phyloP scores from a whole-genome alignment of 2,797 vertebrate genomes.

The Sebastes melanostomus region DNA sequence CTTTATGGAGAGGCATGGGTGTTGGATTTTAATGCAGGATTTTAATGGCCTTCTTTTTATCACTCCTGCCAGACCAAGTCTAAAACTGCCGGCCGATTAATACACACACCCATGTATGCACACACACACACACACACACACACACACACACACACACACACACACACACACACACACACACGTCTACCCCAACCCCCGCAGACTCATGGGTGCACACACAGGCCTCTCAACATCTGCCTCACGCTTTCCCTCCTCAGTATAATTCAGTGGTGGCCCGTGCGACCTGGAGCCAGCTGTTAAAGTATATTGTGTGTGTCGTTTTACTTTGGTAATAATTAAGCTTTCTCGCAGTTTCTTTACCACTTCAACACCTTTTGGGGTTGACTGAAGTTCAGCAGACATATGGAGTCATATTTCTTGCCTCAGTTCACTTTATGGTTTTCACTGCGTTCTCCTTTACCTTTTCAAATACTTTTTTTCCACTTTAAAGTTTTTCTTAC shows the following conservation, averaged over 20 bases:
- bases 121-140: constrained; percentile 5
- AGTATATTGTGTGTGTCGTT: constrained; percentile 38
- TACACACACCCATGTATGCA: constrained; percentile 2
- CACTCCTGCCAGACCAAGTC: constrained; percentile 41
- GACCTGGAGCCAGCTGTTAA: constrained; percentile 42
- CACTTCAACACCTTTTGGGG: constrained; percentile 13
- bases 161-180: neutral
- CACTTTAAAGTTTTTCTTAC: neutral
- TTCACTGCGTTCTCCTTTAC: neutral
- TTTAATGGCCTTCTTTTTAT: constrained; percentile 67
- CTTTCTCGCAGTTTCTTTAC: constrained; percentile 9
- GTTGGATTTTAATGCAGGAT: constrained; percentile 54
- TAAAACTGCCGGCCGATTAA: constrained; percentile 49
- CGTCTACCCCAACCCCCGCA: neutral
- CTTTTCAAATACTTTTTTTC: neutral
- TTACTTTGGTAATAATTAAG: constrained; percentile 34
- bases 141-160: constrained; percentile 6
- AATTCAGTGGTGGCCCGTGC: constrained; percentile 34
- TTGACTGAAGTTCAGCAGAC: constrained; percentile 22
- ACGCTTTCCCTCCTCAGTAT: neutral
- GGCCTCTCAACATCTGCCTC: constrained; percentile 40
- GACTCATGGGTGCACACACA: neutral
- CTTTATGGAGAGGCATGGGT: constrained; percentile 59
- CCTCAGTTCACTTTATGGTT: constrained; percentile 5
- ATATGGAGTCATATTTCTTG: constrained; percentile 10